Percentiles rank a stretch among this genome's conserved stretches.
Evolutionary conservation across 2,113 vertebrate species (phyloP).

Genomic region (Anarrhichthys ocellatus): DNA sequence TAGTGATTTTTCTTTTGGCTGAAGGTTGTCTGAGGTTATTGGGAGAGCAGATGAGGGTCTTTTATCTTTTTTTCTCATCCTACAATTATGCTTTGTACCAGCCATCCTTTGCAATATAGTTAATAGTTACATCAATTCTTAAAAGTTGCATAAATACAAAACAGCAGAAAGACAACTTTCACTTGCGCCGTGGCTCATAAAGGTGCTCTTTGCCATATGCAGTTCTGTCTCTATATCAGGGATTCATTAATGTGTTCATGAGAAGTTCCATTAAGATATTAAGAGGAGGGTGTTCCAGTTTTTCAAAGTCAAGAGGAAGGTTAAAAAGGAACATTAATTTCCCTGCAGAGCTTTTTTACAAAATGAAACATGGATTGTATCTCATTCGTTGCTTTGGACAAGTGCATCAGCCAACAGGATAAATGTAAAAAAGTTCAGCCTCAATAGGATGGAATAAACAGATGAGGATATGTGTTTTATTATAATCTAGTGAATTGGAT

Average conservation of each 20-base stretch:
- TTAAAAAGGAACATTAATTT: slow-evolving; percentile 1
- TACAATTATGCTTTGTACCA: background rate
- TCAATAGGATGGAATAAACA: background rate
- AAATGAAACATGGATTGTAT: background rate
- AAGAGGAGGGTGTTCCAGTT: background rate
- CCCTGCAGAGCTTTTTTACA: background rate
- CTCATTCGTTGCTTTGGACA: background rate
- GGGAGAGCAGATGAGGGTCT: background rate
- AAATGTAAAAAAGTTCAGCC: background rate
- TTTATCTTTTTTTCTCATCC: background rate
- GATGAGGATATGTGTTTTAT: slow-evolving; percentile 8
- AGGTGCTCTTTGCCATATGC: background rate
- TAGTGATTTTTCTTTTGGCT: background rate
- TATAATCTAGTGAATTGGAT: slow-evolving; percentile 3
- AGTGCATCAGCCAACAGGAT: background rate
- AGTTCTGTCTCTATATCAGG: background rate
- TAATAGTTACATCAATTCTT: background rate
- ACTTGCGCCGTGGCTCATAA: background rate
- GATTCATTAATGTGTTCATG: background rate
- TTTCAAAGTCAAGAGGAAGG: background rate
- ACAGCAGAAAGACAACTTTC: background rate
- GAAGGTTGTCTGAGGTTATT: background rate
- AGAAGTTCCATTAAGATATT: background rate
- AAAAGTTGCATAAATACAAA: background rate
- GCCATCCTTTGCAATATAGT: background rate